Percentiles rank a stretch among this genome's conserved stretches.
Conservation (phyloP, 1,140 invertebrate species). For the Grapholita molesta region DNA sequence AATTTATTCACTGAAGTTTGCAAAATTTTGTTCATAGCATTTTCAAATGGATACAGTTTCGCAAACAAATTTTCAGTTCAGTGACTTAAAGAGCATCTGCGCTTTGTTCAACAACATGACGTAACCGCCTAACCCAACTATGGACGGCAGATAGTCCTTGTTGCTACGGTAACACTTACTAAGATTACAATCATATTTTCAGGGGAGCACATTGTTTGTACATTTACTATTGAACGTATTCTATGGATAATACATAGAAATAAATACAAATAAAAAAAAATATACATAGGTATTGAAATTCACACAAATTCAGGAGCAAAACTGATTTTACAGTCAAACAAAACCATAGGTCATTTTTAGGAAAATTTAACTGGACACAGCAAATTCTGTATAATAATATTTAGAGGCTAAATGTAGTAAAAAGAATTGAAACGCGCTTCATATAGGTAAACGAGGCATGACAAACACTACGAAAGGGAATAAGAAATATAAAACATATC, state of each 20-base stretch:
- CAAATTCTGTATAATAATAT: no score
- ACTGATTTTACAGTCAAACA: no score
- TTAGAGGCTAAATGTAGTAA: no score
- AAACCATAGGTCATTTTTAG: no score
- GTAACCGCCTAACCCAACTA: not conserved
- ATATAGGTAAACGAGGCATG: no score
- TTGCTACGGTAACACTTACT: not conserved
- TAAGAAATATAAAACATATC: no score
- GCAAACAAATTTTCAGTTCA: constrained; percentile 13
- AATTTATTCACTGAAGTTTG: not conserved
- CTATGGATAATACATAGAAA: not conserved
- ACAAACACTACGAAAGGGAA: no score
- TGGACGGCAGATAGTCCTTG: not conserved
- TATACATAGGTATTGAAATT: no score
- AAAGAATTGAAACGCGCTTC: no score
- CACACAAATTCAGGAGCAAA: no score
- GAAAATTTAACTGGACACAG: no score
- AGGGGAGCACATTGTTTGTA: not conserved
- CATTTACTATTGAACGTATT: not conserved
- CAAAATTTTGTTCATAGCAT: constrained; percentile 5
- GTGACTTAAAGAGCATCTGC: constrained; percentile 2
- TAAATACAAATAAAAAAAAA: not conserved
- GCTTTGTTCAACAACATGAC: not conserved
- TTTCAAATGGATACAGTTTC: not conserved
- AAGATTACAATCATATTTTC: not conserved